Percentiles rank a stretch among this genome's conserved stretches.
Evolutionary conservation across 2,113 vertebrate species (phyloP).

Genomic region (Atractosteus spatula): DNA sequence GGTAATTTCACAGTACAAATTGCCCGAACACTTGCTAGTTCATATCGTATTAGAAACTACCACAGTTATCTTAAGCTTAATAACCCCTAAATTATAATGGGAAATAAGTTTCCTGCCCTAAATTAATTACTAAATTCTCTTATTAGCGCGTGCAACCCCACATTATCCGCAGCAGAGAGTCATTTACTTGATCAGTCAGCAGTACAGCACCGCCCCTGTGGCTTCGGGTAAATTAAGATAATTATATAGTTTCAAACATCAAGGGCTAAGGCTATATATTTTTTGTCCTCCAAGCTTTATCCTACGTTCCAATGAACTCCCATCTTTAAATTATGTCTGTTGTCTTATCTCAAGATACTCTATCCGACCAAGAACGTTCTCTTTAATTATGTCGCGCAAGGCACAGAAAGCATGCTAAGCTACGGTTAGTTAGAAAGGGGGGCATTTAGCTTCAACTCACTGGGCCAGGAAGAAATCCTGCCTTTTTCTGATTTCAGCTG

Average conservation of each 20-base stretch:
- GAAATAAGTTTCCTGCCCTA: constrained; percentile 58
- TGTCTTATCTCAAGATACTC: constrained; percentile 46
- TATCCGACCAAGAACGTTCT: constrained; percentile 35
- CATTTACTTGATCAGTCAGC: constrained; percentile 25
- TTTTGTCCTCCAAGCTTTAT: constrained; percentile 34
- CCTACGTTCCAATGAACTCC: constrained; percentile 24
- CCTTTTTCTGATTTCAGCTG: constrained; percentile 3
- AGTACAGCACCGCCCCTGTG: constrained; percentile 47
- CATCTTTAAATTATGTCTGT: constrained; percentile 22
- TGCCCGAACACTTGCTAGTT: constrained; percentile 29
- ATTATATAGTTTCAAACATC: constrained; percentile 57
- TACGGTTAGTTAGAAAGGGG: constrained; percentile 20
- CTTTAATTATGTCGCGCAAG: constrained; percentile 49
- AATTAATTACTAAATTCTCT: constrained; percentile 65
- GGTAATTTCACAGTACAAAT: constrained; percentile 21
- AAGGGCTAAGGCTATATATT: constrained; percentile 36
- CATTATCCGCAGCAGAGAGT: constrained; percentile 35
- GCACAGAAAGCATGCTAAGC: constrained; percentile 13
- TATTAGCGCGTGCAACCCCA: constrained; percentile 54
- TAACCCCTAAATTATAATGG: constrained; percentile 48
- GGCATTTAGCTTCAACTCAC: constrained; percentile 37
- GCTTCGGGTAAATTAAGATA: constrained; percentile 55
- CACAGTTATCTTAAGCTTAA: constrained; percentile 54
- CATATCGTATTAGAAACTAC: constrained; percentile 42
- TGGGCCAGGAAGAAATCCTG: constrained; percentile 25